phyloP scores from a whole-genome alignment of 2,797 vertebrate species.

The Anguilla marmorata region DNA sequence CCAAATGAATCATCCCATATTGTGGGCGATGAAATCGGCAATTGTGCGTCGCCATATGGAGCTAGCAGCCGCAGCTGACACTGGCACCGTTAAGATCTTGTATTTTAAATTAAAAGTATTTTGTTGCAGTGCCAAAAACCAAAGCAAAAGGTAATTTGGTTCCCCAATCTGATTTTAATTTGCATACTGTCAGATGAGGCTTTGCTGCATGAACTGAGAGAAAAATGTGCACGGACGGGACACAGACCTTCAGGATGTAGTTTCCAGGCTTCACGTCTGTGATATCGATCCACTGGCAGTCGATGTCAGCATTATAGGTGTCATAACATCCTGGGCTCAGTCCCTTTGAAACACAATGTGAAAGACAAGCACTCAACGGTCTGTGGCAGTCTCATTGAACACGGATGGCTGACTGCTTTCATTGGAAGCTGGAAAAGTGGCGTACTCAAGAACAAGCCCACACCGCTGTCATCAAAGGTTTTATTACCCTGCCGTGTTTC shows the following conservation, averaged over 20 bases:
- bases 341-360: conserved; percentile 67
- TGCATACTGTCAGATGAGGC: background rate
- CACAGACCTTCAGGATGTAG: conserved; percentile 88
- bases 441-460: background rate
- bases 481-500: background rate
- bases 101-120: background rate
- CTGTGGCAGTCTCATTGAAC: background rate
- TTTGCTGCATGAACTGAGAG: background rate
- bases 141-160: background rate
- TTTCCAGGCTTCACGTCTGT: conserved; percentile 92
- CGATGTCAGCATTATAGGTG: conserved; percentile 94
- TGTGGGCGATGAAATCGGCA: background rate
- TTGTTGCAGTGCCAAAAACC: background rate
- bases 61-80: background rate
- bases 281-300: conserved; percentile 98
- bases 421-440: background rate
- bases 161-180: background rate
- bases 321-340: conserved; percentile 96
- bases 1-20: background rate
- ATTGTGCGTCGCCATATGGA: background rate
- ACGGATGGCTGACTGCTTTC: background rate
- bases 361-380: background rate
- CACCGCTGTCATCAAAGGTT: background rate
- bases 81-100: background rate
- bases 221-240: background rate